Evolutionary conservation across 2,113 vertebrate species (phyloP).

Genomic region (Desmodus rotundus): DNA sequence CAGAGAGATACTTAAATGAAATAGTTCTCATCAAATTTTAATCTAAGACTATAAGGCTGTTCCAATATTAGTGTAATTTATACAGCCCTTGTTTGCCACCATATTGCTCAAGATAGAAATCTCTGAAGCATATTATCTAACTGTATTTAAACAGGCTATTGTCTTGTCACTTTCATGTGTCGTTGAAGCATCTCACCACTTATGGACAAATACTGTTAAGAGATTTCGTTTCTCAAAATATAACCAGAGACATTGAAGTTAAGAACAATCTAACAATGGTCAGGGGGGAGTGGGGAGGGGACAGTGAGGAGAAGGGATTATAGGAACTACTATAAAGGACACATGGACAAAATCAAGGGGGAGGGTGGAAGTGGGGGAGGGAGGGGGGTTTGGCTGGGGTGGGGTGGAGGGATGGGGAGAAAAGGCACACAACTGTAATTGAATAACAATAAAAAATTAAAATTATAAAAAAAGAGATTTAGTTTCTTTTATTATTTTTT

Average conservation of each 20-base stretch:
- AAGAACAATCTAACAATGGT: no score
- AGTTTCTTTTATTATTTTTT: constrained; percentile 29
- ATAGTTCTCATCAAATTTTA: constrained; percentile 13
- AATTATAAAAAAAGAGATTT: no score
- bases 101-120: constrained; percentile 35
- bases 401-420: no score
- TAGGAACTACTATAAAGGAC: no score
- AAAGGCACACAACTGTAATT: no score
- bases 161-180: constrained; percentile 52
- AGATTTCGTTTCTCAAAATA: constrained; percentile 43
- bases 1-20: constrained; percentile 28
- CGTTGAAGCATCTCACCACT: constrained; percentile 48
- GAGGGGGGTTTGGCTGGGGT: no score
- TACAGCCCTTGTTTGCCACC: constrained; percentile 26
- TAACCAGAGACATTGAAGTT: no score
- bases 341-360: no score
- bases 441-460: no score
- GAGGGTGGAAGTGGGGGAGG: no score
- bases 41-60: not conserved
- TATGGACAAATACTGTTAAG: constrained; percentile 58
- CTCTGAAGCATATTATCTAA: constrained; percentile 45
- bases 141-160: constrained; percentile 55
- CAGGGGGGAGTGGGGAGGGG: no score
- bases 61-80: constrained; percentile 41
- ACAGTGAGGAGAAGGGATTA: no score